Evolutionary conservation across 2,797 vertebrate genomes (phyloP).

Genomic region (Varecia variegata): DNA sequence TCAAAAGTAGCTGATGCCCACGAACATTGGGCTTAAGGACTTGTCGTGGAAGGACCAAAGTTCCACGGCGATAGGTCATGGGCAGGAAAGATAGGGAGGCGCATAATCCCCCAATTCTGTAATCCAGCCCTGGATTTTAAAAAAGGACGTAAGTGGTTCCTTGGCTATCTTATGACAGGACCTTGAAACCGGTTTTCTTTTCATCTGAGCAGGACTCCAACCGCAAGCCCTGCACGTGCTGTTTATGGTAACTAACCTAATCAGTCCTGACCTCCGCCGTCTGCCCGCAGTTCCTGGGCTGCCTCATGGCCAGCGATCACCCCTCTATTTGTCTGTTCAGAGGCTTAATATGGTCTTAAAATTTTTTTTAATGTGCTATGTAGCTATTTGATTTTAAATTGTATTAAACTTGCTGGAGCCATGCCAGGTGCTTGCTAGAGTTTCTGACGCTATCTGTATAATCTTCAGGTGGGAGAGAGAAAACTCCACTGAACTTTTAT

Average conservation of each 20-base stretch:
- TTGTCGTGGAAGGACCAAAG: neutral
- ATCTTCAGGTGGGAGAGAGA: conserved; percentile 57
- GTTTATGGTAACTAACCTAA: rapidly evolving
- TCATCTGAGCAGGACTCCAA: neutral
- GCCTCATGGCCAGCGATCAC: neutral
- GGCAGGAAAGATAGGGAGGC: neutral
- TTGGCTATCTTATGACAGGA: neutral
- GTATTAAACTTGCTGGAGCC: conserved; percentile 46
- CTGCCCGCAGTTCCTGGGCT: neutral
- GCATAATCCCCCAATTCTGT: neutral
- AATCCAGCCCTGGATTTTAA: neutral
- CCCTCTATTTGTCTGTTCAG: neutral
- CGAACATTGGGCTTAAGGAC: neutral
- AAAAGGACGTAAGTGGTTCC: neutral
- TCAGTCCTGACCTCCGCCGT: neutral
- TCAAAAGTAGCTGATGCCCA: neutral
- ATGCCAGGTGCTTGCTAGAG: conserved; percentile 51
- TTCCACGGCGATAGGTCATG: neutral
- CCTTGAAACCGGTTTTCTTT: neutral
- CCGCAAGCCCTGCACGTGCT: neutral
- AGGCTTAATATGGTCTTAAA: conserved; percentile 12
- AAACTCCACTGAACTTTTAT: conserved; percentile 67
- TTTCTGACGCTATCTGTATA: conserved; percentile 65
- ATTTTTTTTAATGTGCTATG: conserved; percentile 20
- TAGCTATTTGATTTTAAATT: conserved; percentile 37